Percentiles rank a stretch among this genome's conserved stretches.
Conservation (phyloP, 2,888 invertebrate genomes). For the Gerris lacustris region DNA sequence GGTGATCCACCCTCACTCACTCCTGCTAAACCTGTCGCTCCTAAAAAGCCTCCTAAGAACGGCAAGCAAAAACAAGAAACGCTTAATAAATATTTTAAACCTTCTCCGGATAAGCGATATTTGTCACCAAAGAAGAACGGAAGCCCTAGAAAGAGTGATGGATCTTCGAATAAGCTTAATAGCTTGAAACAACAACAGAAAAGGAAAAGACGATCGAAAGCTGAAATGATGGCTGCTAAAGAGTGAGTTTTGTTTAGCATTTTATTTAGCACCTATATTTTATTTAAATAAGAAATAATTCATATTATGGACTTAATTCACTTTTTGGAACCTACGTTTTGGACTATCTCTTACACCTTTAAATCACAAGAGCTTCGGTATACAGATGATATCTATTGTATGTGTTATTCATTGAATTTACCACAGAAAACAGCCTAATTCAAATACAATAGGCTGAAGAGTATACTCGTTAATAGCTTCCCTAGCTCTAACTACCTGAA, state of each 20-base stretch:
- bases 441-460: too few species aligned
- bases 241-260: conserved; percentile 36
- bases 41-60: conserved; percentile 29
- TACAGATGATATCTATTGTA: too few species aligned
- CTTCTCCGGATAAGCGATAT: background rate
- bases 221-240: conserved; percentile 43
- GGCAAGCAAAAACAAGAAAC: conserved; percentile 47
- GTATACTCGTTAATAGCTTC: too few species aligned
- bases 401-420: too few species aligned
- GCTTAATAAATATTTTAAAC: conserved; percentile 42
- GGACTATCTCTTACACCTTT: too few species aligned
- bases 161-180: conserved; percentile 12
- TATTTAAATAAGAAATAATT: too few species aligned
- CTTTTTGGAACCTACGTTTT: too few species aligned
- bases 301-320: too few species aligned
- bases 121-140: conserved; percentile 14
- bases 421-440: too few species aligned
- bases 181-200: conserved; percentile 9
- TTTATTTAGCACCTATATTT: background rate
- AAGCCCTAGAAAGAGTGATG: conserved; percentile 26
- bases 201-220: conserved; percentile 44
- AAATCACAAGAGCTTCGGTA: too few species aligned
- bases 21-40: conserved; percentile 32
- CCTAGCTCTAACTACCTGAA: too few species aligned
- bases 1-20: conserved; percentile 64